Evolutionary conservation across 2,113 vertebrate genomes (phyloP).

Genomic region (Cnemophilus loriae): DNA sequence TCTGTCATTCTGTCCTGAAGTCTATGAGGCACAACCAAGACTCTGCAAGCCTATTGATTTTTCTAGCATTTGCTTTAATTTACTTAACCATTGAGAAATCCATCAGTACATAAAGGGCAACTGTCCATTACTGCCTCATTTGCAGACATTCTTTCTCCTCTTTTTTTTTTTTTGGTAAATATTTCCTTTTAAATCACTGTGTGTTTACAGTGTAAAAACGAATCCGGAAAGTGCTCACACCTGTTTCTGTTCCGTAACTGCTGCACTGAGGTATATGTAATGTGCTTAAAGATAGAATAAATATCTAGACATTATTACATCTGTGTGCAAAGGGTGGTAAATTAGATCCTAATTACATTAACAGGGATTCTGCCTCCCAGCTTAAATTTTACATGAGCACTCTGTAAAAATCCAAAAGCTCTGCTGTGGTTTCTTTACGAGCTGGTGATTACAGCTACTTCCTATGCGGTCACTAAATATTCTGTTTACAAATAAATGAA

Average conservation of each 20-base stretch:
- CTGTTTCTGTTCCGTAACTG: constrained; percentile 89
- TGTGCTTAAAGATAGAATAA: constrained; percentile 81
- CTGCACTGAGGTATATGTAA: constrained; percentile 81
- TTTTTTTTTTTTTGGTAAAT: constrained; percentile 66
- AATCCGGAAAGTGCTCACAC: constrained; percentile 89
- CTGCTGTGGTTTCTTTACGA: constrained; percentile 93
- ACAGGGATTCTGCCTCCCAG: constrained; percentile 93
- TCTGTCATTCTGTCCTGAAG: constrained; percentile 88
- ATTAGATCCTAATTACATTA: constrained; percentile 98
- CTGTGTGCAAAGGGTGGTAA: constrained; percentile 90
- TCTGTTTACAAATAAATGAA: constrained; percentile 96
- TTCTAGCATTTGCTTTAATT: constrained; percentile 87
- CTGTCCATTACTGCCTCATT: constrained; percentile 85
- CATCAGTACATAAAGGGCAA: constrained; percentile 87
- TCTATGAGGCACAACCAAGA: constrained; percentile 87
- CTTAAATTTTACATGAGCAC: constrained; percentile 87
- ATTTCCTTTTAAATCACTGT: constrained; percentile 72
- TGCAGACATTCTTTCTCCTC: constrained; percentile 72
- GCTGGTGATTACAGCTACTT: constrained; percentile 89
- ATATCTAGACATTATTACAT: constrained; percentile 88
- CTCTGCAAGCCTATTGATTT: constrained; percentile 86
- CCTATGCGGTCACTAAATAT: constrained; percentile 85
- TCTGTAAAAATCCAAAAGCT: constrained; percentile 83
- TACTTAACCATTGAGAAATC: constrained; percentile 87
- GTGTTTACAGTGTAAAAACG: constrained; percentile 85